Conservation (phyloP, 2,797 vertebrate species). For the Myoxocephalus aenaeus region DNA sequence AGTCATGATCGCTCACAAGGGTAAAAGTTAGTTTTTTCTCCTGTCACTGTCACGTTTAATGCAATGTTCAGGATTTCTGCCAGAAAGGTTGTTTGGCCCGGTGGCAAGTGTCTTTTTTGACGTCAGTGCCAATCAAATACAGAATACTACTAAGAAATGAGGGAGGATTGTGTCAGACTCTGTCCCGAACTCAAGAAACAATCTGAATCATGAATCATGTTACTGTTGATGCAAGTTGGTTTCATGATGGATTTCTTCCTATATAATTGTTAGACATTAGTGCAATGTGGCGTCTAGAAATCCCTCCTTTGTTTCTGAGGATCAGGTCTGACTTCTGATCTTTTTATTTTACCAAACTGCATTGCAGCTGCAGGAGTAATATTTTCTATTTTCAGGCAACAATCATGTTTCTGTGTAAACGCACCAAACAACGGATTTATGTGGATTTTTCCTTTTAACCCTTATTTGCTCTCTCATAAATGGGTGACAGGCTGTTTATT, state of each 20-base stretch:
- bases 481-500: constrained; percentile 6
- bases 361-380: background rate
- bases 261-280: constrained; percentile 13
- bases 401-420: background rate
- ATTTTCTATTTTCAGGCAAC: background rate
- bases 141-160: background rate
- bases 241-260: constrained; percentile 18
- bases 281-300: background rate
- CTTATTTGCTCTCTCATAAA: constrained; percentile 24
- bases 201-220: background rate
- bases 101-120: too few species aligned
- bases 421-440: background rate
- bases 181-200: background rate
- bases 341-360: background rate
- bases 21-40: too few species aligned
- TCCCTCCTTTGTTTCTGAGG: background rate
- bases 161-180: background rate
- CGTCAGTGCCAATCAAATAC: background rate
- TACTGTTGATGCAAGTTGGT: constrained; percentile 3
- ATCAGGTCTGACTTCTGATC: background rate
- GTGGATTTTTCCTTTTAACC: constrained; percentile 22
- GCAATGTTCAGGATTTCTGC: too few species aligned
- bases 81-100: too few species aligned
- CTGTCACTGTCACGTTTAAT: too few species aligned
- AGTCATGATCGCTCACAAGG: too few species aligned